Conservation (phyloP, 2,113 vertebrate species). For the Mohoua ochrocephala region DNA sequence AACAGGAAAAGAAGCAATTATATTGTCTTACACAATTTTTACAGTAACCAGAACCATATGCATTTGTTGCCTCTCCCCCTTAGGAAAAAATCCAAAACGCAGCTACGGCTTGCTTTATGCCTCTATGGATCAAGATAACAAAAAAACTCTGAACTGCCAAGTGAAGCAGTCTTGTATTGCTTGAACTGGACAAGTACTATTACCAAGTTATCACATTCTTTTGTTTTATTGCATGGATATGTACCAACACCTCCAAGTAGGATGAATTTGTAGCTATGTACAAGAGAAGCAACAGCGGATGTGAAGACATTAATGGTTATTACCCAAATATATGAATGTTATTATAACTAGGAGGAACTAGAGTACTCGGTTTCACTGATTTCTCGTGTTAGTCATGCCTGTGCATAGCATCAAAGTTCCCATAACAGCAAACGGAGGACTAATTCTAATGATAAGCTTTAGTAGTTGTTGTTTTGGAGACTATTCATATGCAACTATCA, state of each 20-base stretch:
- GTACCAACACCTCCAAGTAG: not conserved
- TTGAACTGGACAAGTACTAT: not conserved
- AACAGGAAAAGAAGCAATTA: not conserved
- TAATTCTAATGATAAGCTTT: not conserved
- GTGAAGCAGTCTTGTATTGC: not conserved
- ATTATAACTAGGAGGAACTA: not conserved
- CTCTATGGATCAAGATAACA: not conserved
- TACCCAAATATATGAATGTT: not conserved
- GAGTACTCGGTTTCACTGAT: not conserved
- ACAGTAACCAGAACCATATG: not conserved
- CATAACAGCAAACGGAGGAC: not conserved
- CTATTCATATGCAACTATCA: not conserved
- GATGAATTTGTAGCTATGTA: not conserved
- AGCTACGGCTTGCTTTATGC: not conserved
- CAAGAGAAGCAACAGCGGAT: not conserved
- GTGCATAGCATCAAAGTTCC: not conserved
- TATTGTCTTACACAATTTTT: not conserved
- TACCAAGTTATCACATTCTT: not conserved
- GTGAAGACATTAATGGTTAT: not conserved
- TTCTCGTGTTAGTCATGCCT: not conserved
- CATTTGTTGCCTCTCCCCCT: not conserved
- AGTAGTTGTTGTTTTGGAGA: not conserved
- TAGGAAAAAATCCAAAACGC: not conserved
- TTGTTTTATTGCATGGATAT: not conserved
- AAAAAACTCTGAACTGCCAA: not conserved